Conservation (phyloP, 2,797 vertebrate species). For the Chiloscyllium punctatum region DNA sequence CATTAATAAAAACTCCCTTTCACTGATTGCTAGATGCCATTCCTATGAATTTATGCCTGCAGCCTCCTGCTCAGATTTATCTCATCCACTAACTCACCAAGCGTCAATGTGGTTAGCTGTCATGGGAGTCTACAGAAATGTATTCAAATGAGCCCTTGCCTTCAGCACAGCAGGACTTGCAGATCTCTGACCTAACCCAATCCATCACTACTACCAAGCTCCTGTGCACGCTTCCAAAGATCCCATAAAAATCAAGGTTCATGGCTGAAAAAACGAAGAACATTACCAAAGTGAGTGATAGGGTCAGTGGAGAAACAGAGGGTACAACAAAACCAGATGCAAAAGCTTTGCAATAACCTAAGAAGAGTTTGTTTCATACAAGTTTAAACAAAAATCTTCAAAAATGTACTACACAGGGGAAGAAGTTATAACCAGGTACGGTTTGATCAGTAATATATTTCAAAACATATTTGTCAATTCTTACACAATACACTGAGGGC, state of each 20-base stretch:
- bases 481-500: background rate
- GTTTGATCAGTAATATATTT: background rate
- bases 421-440: background rate
- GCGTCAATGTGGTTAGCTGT: background rate
- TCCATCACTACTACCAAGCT: background rate
- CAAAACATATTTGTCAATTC: background rate
- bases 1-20: background rate
- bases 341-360: background rate
- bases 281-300: background rate
- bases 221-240: background rate
- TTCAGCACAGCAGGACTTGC: background rate
- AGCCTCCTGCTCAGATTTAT: background rate
- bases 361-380: background rate
- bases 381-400: background rate
- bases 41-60: background rate
- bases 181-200: background rate
- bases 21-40: background rate
- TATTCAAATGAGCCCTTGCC: background rate
- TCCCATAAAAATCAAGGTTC: background rate
- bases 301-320: background rate
- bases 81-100: background rate
- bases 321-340: background rate
- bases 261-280: background rate
- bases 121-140: background rate
- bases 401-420: background rate